These are phyloP conservation scores for Nilaparvata lugens DNA, from an alignment of 1,140 invertebrate genomes.

Conservation along the genomic window DNA sequence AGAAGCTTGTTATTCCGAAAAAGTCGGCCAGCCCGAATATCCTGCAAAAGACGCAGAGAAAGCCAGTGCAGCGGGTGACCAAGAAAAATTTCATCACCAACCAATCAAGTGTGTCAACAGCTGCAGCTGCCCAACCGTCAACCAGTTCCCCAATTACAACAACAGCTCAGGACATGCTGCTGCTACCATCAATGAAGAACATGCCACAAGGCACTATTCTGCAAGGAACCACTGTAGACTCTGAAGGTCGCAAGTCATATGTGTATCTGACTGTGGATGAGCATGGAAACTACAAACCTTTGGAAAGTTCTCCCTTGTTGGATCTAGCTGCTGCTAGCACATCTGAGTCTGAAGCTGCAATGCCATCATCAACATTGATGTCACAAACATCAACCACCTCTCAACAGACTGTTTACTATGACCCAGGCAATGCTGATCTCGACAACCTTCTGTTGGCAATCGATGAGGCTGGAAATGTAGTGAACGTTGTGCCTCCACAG, in stretches of 20 bases:
- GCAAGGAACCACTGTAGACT: background rate
- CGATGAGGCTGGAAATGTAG: constrained; percentile 31
- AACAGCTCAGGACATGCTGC: background rate
- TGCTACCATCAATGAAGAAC: background rate
- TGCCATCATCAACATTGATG: too few relatives aligned
- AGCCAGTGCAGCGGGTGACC: constrained; percentile 2
- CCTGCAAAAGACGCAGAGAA: constrained; percentile 17
- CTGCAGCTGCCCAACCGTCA: background rate
- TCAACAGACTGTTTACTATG: constrained; percentile 12
- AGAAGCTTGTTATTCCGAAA: constrained; percentile 7
- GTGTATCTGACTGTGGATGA: constrained; percentile 14
- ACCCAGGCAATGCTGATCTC: constrained; percentile 27
- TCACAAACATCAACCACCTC: too few relatives aligned
- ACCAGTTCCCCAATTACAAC: background rate
- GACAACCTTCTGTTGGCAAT: constrained; percentile 40
- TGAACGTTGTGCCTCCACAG: constrained; percentile 18
- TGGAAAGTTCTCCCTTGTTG: constrained; percentile 9
- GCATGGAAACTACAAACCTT: constrained; percentile 10
- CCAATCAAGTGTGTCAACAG: background rate
- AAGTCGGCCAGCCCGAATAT: constrained; percentile 18
- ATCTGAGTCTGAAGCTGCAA: too few relatives aligned
- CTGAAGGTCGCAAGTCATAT: constrained; percentile 1
- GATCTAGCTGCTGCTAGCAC: background rate
- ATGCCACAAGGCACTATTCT: constrained; percentile 4
- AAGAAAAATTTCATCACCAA: background rate